These are phyloP conservation scores for Netelia fuscicornis DNA, from an alignment of 2,888 invertebrate species.

Conservation along the genomic window DNA sequence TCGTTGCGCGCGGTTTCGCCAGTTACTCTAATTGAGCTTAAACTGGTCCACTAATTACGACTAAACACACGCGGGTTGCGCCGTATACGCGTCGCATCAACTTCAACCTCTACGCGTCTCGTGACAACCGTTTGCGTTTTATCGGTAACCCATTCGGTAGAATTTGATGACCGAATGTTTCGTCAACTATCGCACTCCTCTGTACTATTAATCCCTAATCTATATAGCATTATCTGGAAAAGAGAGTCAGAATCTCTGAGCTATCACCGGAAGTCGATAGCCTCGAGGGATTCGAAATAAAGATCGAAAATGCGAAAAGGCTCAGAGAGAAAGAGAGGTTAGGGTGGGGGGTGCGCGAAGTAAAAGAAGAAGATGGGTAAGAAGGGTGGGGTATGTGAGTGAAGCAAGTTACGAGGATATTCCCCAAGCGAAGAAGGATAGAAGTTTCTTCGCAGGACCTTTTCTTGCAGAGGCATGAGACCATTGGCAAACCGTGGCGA, in stretches of 20 bases:
- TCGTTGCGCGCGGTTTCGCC: slow-evolving; percentile 30
- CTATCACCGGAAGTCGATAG: slow-evolving; percentile 46
- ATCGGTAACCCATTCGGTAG: slow-evolving; percentile 20
- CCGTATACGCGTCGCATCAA: slow-evolving; percentile 63
- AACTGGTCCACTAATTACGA: slow-evolving; percentile 74
- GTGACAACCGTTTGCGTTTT: slow-evolving; percentile 8
- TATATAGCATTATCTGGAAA: not conserved
- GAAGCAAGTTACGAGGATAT: slow-evolving; percentile 40
- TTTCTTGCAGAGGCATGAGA: slow-evolving; percentile 54
- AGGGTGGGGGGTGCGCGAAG: not conserved
- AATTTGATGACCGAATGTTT: not conserved
- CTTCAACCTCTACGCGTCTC: slow-evolving; percentile 54
- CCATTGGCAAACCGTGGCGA: slow-evolving; percentile 33
- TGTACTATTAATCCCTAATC: not conserved
- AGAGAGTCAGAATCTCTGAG: not conserved
- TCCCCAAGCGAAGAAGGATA: slow-evolving; percentile 48
- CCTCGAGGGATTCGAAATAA: slow-evolving; percentile 37
- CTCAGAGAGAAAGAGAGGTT: not conserved
- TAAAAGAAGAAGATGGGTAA: slow-evolving; percentile 21
- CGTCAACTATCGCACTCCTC: not conserved
- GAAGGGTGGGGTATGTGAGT: slow-evolving; percentile 13
- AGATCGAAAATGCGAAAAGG: slow-evolving; percentile 30
- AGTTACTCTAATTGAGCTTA: slow-evolving; percentile 71
- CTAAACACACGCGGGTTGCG: slow-evolving; percentile 47
- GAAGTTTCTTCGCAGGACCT: slow-evolving; percentile 61